Conservation (phyloP, 2,888 invertebrate genomes). For the Diaperis boleti region DNA sequence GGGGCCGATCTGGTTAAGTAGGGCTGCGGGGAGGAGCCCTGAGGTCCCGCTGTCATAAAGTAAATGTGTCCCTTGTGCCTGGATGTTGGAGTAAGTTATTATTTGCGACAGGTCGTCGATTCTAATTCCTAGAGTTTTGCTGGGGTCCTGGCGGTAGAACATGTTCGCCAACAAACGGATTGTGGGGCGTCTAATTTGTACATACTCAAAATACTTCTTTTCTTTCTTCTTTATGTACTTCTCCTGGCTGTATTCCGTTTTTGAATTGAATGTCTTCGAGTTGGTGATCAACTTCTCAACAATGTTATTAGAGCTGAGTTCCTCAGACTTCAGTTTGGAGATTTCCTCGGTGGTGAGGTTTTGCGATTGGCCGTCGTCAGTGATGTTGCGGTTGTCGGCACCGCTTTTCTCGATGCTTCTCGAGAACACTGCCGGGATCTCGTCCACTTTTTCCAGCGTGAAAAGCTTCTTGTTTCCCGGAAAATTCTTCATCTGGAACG, state of each 20-base stretch:
- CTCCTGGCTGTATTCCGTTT: slow-evolving; percentile 93
- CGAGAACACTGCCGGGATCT: slow-evolving; percentile 71
- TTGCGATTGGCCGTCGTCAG: slow-evolving; percentile 85
- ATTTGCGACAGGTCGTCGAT: slow-evolving; percentile 92
- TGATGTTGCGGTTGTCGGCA: slow-evolving; percentile 85
- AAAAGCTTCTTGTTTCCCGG: slow-evolving; percentile 70
- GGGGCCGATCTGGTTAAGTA: slow-evolving; percentile 82
- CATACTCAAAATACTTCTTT: slow-evolving; percentile 89
- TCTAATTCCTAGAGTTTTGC: slow-evolving; percentile 81
- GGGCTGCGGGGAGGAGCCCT: slow-evolving; percentile 85
- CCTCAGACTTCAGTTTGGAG: slow-evolving; percentile 79
- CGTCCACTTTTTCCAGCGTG: slow-evolving; percentile 69
- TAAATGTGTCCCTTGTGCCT: slow-evolving; percentile 80
- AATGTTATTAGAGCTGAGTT: slow-evolving; percentile 84
- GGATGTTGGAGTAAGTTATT: slow-evolving; percentile 83
- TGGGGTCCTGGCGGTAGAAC: slow-evolving; percentile 83
- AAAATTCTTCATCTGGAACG: slow-evolving; percentile 80
- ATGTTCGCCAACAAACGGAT: slow-evolving; percentile 86
- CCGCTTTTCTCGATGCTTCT: slow-evolving; percentile 78
- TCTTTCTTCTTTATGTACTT: slow-evolving; percentile 97
- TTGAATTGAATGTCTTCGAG: slow-evolving; percentile 89
- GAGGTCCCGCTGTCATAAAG: slow-evolving; percentile 91
- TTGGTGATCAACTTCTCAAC: slow-evolving; percentile 90
- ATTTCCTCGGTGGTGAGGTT: slow-evolving; percentile 87
- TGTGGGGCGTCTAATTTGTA: slow-evolving; percentile 84